Evolutionary conservation across 2,888 invertebrate species (phyloP), one percentile per base, ranked within the genome.

Genomic region (Parnassius smintheus): DNA sequence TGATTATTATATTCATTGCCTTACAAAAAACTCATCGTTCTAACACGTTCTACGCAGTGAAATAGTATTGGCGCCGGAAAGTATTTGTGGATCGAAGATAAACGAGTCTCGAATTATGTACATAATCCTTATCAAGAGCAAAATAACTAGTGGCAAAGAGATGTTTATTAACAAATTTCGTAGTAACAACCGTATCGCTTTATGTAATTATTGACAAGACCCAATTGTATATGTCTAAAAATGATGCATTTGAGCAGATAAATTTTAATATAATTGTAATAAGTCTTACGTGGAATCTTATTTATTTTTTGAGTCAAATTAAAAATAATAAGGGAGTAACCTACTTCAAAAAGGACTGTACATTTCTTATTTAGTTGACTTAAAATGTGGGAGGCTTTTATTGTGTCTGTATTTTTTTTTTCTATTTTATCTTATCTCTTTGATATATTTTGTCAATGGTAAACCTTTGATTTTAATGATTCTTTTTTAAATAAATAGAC

Each of bases 1-100:
- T 66, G 71, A 68, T 75, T 72, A 72, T 69, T 66, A 63, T 66
- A 63, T 73, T 69, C 35, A 75, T 75, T 60, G 42, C 52, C 51
- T 46, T 13, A 59, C 55, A 50, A 55, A 49, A 59, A 46, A 9
- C 50, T 25, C 18, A n/a, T 46, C 41, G 42, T 63, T 18, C 18
- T 18, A 18, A 18, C 18, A 18, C 18, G 18, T 18, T 56, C 50
- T 63, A 56, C 55, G 46, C 25, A 45, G 35, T 25, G 48, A 18
- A 49, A 51, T 12, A 18, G 12, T 59, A 55, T 58, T 58, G 64
- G 64, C 60, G 61, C 64, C 64, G 61, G 22, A n/a, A 22, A 50
- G 52, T 58, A 53, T 64, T 64, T 64, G 61, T 52, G 59, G 50
- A 49, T 53, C 41, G n/a, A 42, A 13, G 64, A 60, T 56, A 64